Conservation (phyloP, 2,113 vertebrate species). For the Paradisaea rubra region DNA sequence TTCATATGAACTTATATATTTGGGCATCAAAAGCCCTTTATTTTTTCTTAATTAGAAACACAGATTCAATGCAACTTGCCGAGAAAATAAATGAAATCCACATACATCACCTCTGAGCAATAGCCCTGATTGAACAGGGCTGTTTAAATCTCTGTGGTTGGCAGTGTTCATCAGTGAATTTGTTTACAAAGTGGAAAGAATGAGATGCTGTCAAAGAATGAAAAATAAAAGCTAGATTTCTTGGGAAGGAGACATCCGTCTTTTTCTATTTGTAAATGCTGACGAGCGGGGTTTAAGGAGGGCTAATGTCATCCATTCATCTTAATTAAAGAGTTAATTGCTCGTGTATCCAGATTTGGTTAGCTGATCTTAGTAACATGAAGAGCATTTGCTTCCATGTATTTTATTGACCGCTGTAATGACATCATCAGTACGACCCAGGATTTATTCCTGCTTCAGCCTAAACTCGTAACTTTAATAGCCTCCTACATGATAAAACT, state of each 20-base stretch:
- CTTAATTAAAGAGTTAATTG: slow-evolving; percentile 87
- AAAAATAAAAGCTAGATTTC: slow-evolving; percentile 74
- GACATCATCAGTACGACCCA: slow-evolving; percentile 70
- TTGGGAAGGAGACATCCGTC: slow-evolving; percentile 69
- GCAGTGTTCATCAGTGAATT: slow-evolving; percentile 43
- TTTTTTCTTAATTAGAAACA: slow-evolving; percentile 49
- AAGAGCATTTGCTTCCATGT: slow-evolving; percentile 64
- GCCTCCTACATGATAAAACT: slow-evolving; percentile 74
- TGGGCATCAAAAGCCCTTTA: not conserved
- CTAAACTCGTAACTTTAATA: slow-evolving; percentile 70
- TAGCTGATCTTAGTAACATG: slow-evolving; percentile 60
- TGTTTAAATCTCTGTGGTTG: slow-evolving; percentile 32
- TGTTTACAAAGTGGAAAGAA: slow-evolving; percentile 67
- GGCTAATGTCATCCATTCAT: slow-evolving; percentile 78
- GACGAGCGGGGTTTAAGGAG: slow-evolving; percentile 78
- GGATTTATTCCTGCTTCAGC: slow-evolving; percentile 71
- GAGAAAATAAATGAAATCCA: slow-evolving; percentile 32
- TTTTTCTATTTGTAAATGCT: slow-evolving; percentile 78
- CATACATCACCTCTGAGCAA: slow-evolving; percentile 13
- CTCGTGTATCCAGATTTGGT: slow-evolving; percentile 75
- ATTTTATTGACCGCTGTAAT: slow-evolving; percentile 71
- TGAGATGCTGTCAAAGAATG: slow-evolving; percentile 63
- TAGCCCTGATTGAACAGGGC: slow-evolving; percentile 32
- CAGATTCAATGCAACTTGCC: slow-evolving; percentile 4
- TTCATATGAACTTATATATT: not conserved